Evolutionary conservation across 2,113 vertebrate species (phyloP).

Genomic region (Antechinus flavipes): DNA sequence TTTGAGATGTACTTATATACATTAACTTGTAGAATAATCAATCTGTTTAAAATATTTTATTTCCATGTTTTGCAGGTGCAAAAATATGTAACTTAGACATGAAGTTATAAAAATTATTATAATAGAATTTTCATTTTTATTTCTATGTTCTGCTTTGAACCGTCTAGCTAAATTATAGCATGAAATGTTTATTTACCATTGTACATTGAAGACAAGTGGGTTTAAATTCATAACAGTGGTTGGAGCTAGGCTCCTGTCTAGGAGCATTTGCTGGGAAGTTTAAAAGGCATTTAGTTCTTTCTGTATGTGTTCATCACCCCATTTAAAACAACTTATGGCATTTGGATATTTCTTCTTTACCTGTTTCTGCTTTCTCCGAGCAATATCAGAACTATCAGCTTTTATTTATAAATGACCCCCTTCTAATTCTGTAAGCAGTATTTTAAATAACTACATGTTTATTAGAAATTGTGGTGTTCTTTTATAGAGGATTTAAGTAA

Average conservation of each 20-base stretch:
- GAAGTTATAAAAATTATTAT: not conserved
- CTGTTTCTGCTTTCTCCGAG: not conserved
- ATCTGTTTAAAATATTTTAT: not conserved
- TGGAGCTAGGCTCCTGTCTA: not conserved
- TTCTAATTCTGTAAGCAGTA: not conserved
- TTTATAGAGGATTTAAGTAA: conserved; percentile 35
- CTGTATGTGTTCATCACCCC: not conserved
- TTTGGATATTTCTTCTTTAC: not conserved
- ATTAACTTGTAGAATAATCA: not conserved
- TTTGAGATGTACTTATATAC: not conserved
- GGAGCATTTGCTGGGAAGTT: not conserved
- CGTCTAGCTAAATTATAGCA: not conserved
- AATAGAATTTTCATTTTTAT: conserved; percentile 24
- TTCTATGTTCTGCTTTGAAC: not conserved
- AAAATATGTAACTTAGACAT: not conserved
- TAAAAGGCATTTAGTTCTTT: conserved; percentile 5
- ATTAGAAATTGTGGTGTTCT: conserved; percentile 26
- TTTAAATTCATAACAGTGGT: not conserved
- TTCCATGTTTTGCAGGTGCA: not conserved
- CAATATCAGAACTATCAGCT: not conserved
- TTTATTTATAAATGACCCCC: not conserved
- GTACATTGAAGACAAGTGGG: not conserved
- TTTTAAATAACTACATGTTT: not conserved
- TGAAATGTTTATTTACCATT: not conserved
- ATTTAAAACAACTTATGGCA: not conserved